Evolutionary conservation across 2,113 vertebrate genomes (phyloP).

Genomic region (Pica pica): DNA sequence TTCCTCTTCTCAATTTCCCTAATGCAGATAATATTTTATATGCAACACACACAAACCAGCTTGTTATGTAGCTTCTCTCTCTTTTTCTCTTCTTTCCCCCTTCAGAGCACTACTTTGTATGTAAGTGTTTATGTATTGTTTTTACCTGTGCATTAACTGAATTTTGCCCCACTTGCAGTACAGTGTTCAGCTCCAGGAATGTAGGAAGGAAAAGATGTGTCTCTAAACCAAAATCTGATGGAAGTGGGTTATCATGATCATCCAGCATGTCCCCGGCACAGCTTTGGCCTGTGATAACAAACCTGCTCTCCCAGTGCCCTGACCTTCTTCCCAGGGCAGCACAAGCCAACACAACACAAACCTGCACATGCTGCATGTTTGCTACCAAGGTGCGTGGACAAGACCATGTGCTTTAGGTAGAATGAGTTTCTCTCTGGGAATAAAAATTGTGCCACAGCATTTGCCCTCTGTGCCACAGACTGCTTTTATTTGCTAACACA

Average conservation of each 20-base stretch:
- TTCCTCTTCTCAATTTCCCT: neutral
- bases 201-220: neutral
- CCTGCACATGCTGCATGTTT: accelerated
- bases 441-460: neutral
- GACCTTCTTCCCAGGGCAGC: neutral
- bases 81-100: neutral
- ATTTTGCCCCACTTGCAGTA: neutral
- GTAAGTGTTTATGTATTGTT: neutral
- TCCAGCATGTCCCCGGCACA: neutral
- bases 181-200: neutral
- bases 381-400: neutral
- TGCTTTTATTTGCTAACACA: neutral
- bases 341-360: neutral
- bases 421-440: neutral
- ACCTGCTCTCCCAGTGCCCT: neutral
- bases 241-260: accelerated
- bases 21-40: neutral
- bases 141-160: neutral
- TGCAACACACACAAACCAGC: neutral
- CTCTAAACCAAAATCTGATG: neutral
- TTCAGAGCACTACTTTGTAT: neutral
- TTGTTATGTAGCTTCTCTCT: neutral
- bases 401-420: accelerated
- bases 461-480: neutral
- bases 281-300: neutral